Evolutionary conservation across 2,113 vertebrate species (phyloP), one percentile per base, ranked within the genome.

Genomic region (Leucosticte australis): DNA sequence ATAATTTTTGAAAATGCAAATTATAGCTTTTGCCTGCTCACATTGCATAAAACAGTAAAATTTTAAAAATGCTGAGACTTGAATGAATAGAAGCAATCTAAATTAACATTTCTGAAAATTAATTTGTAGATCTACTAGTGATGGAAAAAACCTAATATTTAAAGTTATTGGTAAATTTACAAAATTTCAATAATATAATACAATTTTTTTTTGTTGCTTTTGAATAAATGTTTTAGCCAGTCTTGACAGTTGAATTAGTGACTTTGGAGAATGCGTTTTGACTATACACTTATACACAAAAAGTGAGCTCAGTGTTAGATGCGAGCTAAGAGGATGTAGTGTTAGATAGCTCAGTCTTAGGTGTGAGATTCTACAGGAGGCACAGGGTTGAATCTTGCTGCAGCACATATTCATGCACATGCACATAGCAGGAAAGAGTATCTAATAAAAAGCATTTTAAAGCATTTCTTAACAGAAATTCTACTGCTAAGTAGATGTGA

Each of bases 351-450:
- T 80, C 31, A n/a, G 6, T 35, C 6, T 10, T 44, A 47, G 11
- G 56, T 39, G 11, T 50, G 52, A 85, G 13, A 68, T 10, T 60
- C 23, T 52, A 11, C 28, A 52, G 28, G 5, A 17, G 12, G 2
- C 15, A 37, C 3, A 35, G 3, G 7, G 2, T 20, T 62, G 46
- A 80, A 57, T 73, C 17, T 10, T 37, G 20, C 20, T 69, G 55
- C 26, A 86, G 11, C 7, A 41, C 2, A 15, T 5, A 35, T 6
- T 57, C 8, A 19, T 24, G 19, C 55, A 41, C 18, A 22, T 17
- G 35, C 5, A 55, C 7, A 18, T 28, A 0, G 0, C 15, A 53
- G 3, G 31, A 4, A 81, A 57, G 7, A 31, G 14, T 59, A 20
- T 41, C 10, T 55, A 53, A 50, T 24, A 42, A 68, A 77, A 85